Base-by-base conservation (phyloP, 2,113 vertebrate species). In the Daphoenositta chrysoptera region DNA sequence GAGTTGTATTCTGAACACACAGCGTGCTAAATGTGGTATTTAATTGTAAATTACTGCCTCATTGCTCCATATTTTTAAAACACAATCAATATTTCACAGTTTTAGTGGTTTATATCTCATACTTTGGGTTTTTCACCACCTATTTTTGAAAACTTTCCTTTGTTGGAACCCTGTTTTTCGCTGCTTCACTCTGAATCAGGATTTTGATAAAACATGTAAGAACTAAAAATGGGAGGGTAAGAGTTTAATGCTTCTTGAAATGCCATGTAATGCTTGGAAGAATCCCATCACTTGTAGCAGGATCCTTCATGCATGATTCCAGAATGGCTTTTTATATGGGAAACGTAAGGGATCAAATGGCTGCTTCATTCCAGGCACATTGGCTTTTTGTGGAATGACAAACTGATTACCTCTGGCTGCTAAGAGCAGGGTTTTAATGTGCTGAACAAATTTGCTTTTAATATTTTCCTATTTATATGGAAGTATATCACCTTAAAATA, bases 11-110 rank as follows among this genome's bases (percentile, higher is more conserved):
- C 90, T 51, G 70, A 60, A 64, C 63, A 56, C 56, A 39, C 53
- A 75, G 60, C 13, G 20, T 73, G 56, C 33, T 86, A 87, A 90
- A 83, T 65, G 54, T 85, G 42, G 33, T 57, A 51, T 91, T 93
- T 96, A 88, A 91, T 77, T 83, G 33, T 83, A n/a, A 96, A 88
- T 94, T 80, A 66, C 45, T 85, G 87, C 71, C 66, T 91, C 45
- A 3, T 27, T 83, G 64, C 51, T 85, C 75, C 12, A 6, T 48
- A 8, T 50, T 82, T 48, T 70, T 37, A 75, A 92, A 60, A 24
- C 0, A 5, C 4, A 8, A 33, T 48, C 33, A n/a, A n/a, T 73
- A 86, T 73, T 80, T 93, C 45, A 33, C 21, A 13, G 12, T 5
- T 88, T 57, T n/a, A 11, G 42, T 28, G 39, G 21, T 58, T 70